Evolutionary conservation across 2,113 vertebrate genomes (phyloP).

Genomic region (Microtus oregoni): DNA sequence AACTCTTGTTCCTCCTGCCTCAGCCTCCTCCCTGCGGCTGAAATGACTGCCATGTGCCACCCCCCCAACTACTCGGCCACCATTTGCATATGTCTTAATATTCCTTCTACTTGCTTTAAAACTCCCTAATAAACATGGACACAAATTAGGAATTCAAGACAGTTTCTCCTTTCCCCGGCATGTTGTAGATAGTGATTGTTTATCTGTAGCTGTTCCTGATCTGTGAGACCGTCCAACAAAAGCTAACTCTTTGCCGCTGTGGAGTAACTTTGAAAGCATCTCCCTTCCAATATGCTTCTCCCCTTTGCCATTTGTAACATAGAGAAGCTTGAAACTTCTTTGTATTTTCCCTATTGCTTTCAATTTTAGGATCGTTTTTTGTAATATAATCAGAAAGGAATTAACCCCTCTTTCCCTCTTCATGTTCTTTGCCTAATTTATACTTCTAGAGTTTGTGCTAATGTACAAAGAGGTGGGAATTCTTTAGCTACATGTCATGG

Average conservation of each 20-base stretch:
- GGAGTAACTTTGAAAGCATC: neutral
- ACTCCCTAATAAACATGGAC: neutral
- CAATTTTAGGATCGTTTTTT: constrained; percentile 27
- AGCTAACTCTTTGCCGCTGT: neutral
- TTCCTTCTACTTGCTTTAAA: constrained; percentile 22
- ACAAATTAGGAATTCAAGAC: neutral
- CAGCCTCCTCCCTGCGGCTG: neutral
- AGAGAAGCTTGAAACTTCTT: neutral
- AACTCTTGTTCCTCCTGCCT: neutral
- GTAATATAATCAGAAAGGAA: neutral
- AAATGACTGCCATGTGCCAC: neutral
- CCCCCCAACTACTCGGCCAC: neutral
- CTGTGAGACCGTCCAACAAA: neutral
- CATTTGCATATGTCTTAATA: neutral
- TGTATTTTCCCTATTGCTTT: neutral
- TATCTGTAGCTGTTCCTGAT: neutral
- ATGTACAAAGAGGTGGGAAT: neutral
- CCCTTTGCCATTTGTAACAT: neutral
- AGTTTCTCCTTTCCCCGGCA: neutral
- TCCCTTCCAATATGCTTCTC: neutral
- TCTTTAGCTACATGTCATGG: neutral
- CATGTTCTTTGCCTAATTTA: neutral
- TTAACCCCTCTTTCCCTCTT: neutral
- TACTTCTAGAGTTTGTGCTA: neutral
- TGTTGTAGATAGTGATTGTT: neutral